Evolutionary conservation across 2,797 vertebrate species (phyloP), one percentile per base, ranked within the genome.

Genomic region (Gephyroberyx darwinii): DNA sequence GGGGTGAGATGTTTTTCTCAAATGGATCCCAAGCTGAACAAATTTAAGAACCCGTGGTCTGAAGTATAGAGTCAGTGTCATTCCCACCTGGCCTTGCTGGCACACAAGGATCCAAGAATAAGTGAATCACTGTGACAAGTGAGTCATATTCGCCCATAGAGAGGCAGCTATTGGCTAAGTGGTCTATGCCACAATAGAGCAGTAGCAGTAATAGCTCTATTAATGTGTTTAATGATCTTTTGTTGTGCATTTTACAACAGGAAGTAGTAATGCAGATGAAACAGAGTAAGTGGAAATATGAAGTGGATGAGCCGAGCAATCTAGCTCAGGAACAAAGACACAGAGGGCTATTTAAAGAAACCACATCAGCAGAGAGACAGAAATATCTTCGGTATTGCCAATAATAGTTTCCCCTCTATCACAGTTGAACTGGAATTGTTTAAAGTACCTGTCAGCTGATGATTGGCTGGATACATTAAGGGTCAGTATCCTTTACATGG

Each of bases 301-400:
- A 75, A 63, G 54, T 30, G 60, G 20, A 53, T 35, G 62, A 26
- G 19, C 31, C 19, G 37, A 51, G 9, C 19, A 41, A 37, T 53
- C n/a, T 22, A 50, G 71, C 59, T 56, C 55, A 74, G 51, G 22
- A 63, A 35, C 71, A 68, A 39, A 64, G 57, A 63, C n/a, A 31
- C 60, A 37, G 14, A 37, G 5, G 1, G 51, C 61, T 85, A 86
- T 87, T 87, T 78, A 67, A 80, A 81, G 85, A 72, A 70, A 56
- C 58, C 1, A 8, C 20, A 57, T 64, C 60, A 69, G 60, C 75
- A 74, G 41, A 73, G 65, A 26, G 59, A 53, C 63, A 65, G 58
- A 84, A 75, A 84, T 86, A 81, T 65, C 72, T 85, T 57, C 30
- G 43, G 51, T 58, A 1, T 3, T 56, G 65, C 67, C 65, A 55